Evolutionary conservation across 2,113 vertebrate genomes (phyloP).

Genomic region (Physeter macrocephalus): DNA sequence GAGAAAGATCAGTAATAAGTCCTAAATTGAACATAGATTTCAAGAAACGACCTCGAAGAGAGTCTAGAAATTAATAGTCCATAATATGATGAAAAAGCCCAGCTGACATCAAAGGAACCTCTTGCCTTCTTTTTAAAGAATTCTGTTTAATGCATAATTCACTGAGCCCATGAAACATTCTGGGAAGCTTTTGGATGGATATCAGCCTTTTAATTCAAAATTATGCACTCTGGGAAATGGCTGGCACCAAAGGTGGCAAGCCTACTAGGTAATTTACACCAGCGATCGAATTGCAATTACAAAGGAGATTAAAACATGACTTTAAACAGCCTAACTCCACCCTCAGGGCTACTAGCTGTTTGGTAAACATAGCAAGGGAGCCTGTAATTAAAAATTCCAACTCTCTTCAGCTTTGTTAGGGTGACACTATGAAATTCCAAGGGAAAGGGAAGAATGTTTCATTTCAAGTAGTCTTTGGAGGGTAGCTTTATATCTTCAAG

Average conservation of each 20-base stretch:
- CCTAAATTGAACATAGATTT: constrained; percentile 55
- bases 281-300: constrained; percentile 81
- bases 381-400: constrained; percentile 67
- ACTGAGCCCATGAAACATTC: constrained; percentile 49
- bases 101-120: constrained; percentile 53
- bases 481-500: neutral
- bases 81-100: constrained; percentile 45
- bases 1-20: constrained; percentile 33
- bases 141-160: constrained; percentile 60
- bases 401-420: constrained; percentile 43
- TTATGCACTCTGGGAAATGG: constrained; percentile 74
- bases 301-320: constrained; percentile 78
- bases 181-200: constrained; percentile 56
- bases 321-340: constrained; percentile 73
- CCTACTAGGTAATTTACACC: constrained; percentile 70
- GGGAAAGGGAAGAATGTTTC: neutral
- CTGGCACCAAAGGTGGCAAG: constrained; percentile 61
- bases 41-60: constrained; percentile 49
- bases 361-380: constrained; percentile 63
- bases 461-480: neutral
- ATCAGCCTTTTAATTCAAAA: constrained; percentile 78
- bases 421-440: neutral
- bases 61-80: constrained; percentile 46
- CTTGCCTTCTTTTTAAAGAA: constrained; percentile 62
- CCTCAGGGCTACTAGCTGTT: constrained; percentile 72